Conservation (phyloP, 2,113 vertebrate species). For the Halichoeres trimaculatus region DNA sequence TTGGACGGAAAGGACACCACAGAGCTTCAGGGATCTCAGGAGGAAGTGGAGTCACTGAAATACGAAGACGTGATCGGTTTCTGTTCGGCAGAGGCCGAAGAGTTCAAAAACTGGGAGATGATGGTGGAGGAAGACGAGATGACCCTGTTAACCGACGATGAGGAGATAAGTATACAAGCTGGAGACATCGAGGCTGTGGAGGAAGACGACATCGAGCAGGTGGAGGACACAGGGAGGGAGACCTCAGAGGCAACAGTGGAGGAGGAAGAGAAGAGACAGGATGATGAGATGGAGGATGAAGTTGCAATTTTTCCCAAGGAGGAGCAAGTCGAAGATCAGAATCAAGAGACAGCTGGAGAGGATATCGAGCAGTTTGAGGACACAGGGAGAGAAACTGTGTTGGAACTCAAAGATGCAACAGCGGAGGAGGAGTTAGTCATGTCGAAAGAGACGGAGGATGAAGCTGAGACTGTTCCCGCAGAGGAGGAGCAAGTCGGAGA, state of each 20-base stretch:
- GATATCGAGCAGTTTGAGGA: too few relatives aligned
- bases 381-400: too few relatives aligned
- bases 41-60: constrained; percentile 6
- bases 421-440: not conserved
- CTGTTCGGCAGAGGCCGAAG: not conserved
- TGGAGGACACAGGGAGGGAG: constrained; percentile 1
- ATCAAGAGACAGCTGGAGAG: too few relatives aligned
- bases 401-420: not conserved
- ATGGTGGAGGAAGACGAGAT: constrained; percentile 69
- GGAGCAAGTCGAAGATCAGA: too few relatives aligned
- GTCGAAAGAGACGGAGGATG: not conserved
- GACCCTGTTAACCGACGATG: constrained; percentile 15
- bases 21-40: constrained; percentile 1
- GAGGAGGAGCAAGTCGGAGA: not conserved
- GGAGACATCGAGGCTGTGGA: not conserved
- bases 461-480: not conserved
- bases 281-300: not conserved
- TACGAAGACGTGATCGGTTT: constrained; percentile 1
- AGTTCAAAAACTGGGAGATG: constrained; percentile 57
- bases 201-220: not conserved
- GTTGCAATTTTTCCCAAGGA: not conserved
- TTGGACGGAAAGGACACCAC: not conserved
- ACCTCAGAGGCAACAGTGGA: not conserved
- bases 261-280: not conserved
- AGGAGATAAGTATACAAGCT: not conserved